A percentile compares a stretch with the other conserved stretches of the same genome.
These are phyloP conservation scores for Pammene aurita DNA, from an alignment of 2,888 invertebrate genomes.

Conservation along the genomic window DNA sequence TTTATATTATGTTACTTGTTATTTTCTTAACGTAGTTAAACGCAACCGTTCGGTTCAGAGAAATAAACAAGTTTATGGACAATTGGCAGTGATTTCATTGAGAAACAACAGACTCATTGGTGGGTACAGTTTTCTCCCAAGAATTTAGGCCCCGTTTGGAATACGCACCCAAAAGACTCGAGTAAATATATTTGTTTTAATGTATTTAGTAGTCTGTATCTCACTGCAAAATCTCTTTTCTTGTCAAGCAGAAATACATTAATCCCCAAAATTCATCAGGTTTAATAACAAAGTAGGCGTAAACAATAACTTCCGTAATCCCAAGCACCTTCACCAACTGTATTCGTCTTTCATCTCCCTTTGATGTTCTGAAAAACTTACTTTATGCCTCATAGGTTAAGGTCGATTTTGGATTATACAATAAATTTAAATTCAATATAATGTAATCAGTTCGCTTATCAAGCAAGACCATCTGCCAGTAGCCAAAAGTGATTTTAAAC, in stretches of 20 bases:
- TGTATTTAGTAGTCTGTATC: no score
- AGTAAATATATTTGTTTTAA: no score
- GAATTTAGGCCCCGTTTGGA: no score
- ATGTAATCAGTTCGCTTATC: constrained; percentile 4
- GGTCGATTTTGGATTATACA: neutral
- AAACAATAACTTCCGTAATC: constrained; percentile 63
- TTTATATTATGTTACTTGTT: no score
- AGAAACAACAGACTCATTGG: no score
- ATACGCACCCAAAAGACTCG: no score
- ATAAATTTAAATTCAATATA: neutral
- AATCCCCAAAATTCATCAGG: constrained; percentile 12
- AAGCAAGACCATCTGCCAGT: constrained; percentile 2
- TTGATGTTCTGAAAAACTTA: neutral
- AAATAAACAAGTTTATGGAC: no score
- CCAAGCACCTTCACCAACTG: constrained; percentile 60
- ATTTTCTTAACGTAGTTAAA: no score
- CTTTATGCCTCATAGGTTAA: neutral
- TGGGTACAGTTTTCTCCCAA: no score
- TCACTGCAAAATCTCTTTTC: neutral
- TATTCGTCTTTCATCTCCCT: constrained; percentile 1
- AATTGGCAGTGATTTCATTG: no score
- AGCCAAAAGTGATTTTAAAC: constrained; percentile 28
- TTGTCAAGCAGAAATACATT: neutral
- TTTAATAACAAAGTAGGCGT: constrained; percentile 42
- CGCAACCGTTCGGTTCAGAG: no score